Base-by-base conservation (phyloP, 2,888 invertebrate species). In the Beris chalybata region DNA sequence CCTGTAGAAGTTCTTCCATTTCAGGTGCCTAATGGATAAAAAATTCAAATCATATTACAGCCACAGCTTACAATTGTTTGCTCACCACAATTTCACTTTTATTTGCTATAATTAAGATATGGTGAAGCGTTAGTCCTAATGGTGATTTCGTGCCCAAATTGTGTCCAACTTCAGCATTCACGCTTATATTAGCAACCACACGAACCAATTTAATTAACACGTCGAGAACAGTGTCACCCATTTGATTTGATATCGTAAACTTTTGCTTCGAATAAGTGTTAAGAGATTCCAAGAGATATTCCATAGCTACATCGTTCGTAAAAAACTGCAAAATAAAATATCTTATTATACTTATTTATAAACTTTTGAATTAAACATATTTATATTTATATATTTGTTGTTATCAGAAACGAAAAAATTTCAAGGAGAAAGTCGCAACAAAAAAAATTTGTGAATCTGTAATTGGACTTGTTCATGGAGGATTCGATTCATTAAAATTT, bases 151-250 rank as follows among this genome's bases (percentile, higher is more conserved):
- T 80, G 0, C 85, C 85, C 70, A 93, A 78, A 2, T 84, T 85
- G 45, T 86, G 84, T 0, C 93, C 94, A 4, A 91, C 91, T 54
- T 87, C 86, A 52, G 89, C 86, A 74, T 90, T 87, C 68, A 94
- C 87, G 67, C 92, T 90, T 77, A 93, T 85, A 76, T 94, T 94
- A 4, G 93, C 93, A 31, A 94, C 83, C n/a, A 94, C 90, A 5
- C 94, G 85, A 13, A 93, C 77, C 59, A 81, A 71, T 74, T 81
- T 81, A 43, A 80, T 76, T 29, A 81, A 75, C 53, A 81, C 80
- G 74, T 83, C 84, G 57, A 81, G 76, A 2, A 80, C 81, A 1
- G 78, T 74, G 65, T 81, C 80, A n/a, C 77, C 77, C 71, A 76
- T 73, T 45, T 78, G 76, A 55, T 75, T 76, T 38, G 81, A 81